Evolutionary conservation across 2,888 invertebrate genomes (phyloP), one percentile per base, ranked within the genome.

Genomic region (Julus scandinavius): DNA sequence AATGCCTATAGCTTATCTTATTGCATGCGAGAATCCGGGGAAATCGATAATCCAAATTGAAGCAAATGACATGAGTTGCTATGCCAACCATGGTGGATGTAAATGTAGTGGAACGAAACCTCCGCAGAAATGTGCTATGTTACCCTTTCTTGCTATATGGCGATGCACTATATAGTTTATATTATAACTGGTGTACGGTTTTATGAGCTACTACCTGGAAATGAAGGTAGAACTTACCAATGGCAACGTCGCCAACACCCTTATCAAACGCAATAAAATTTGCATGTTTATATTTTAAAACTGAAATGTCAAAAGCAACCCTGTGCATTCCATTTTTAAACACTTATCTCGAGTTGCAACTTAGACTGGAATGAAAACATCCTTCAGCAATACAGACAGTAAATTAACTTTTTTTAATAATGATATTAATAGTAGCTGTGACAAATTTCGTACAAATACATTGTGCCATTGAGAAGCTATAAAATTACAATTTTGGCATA

Each of bases 1-100:
- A 63, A 63, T 63, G 63, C 63, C 63, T 63, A 63, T 63, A 63
- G 63, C 63, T 63, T n/a, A 63, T 63, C 63, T 63, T n/a, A 63
- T 63, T 63, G 63, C 63, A 63, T 63, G 63, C 63, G 17, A n/a
- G 63, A 63, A 63, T 63, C 20, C 63, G 63, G 17, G 63, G 20
- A 63, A 63, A 63, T 63, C 63, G 63, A 63, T 63, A 63, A 63
- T 63, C 63, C 63, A 63, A 63, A 63, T 63, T 63, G 63, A 63
- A 63, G 63, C 63, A 63, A 63, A 63, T 63, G 63, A 63, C 63
- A 63, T 17, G 63, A 63, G 63, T 63, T 63, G 63, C 63, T 63
- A 63, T 63, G 63, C 63, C 63, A 63, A 63, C 63, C 63, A 20
- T n/a, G 63, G n/a, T 63, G 63, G 63, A 63, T 20, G 63, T n/a